Evolutionary conservation across 2,113 vertebrate species (phyloP).

Genomic region (Chauna torquata): DNA sequence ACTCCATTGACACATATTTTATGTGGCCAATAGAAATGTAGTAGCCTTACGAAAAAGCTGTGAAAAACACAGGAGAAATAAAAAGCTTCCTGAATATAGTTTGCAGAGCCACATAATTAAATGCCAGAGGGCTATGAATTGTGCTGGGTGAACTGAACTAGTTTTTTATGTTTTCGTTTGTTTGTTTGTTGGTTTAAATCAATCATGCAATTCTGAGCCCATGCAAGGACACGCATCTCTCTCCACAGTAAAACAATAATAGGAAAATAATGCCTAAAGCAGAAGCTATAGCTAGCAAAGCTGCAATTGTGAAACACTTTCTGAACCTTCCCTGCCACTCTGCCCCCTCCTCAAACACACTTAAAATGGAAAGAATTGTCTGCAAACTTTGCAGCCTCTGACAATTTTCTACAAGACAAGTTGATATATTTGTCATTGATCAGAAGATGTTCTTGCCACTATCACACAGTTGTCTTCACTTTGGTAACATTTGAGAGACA

Average conservation of each 20-base stretch:
- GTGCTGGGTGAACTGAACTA: constrained; percentile 66
- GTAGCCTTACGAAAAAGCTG: constrained; percentile 13
- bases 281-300: background rate
- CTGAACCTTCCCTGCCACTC: background rate
- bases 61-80: background rate
- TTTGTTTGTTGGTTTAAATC: background rate
- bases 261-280: background rate
- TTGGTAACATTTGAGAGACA: background rate
- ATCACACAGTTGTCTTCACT: background rate
- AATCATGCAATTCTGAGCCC: constrained; percentile 22
- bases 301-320: background rate
- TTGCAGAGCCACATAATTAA: constrained; percentile 78
- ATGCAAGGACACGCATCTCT: background rate
- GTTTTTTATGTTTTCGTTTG: background rate
- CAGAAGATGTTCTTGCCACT: background rate
- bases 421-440: background rate
- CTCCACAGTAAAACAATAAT: background rate
- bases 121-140: constrained; percentile 73
- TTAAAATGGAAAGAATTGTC: background rate
- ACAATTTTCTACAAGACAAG: background rate
- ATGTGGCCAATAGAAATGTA: constrained; percentile 72
- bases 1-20: constrained; percentile 75
- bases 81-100: constrained; percentile 67
- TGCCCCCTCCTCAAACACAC: background rate
- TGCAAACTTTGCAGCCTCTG: background rate